Base-by-base conservation (phyloP, 2,113 vertebrate species). In the Oncorhynchus tshawytscha region DNA sequence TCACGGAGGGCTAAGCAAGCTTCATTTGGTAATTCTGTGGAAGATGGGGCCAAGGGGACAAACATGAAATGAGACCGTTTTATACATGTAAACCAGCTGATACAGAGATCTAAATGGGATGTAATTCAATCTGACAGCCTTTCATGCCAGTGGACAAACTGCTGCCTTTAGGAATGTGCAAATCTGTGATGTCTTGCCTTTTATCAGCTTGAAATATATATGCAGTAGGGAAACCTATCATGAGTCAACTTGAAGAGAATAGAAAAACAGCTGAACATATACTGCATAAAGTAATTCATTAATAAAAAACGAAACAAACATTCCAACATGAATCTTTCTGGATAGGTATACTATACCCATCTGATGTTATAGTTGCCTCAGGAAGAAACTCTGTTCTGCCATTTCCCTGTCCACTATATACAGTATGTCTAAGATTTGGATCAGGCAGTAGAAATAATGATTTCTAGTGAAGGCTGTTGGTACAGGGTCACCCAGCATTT, bases 1-100 rank as follows among this genome's bases (percentile, higher is more conserved):
- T 69, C 83, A 78, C 82, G 86, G 82, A 75, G 75, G 80, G 80
- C 84, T 87, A 82, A 84, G 79, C 77, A 87, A 87, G 60, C 68
- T 73, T 87, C 87, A 88, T 90, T 87, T 80, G 78, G 81, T 90
- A 90, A 92, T 87, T 88, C 84, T 81, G 24, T 80, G 80, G 84
- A 90, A 70, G 88, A 90, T 74, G 81, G 76, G 83, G 81, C 89
- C 90, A 84, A 80, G 66, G 88, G 39, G 83, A 85, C 86, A 83
- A 82, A 85, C 83, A 86, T 75, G 9, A 85, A 87, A 86, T 83
- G 86, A 81, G 79, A 70, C 84, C n/a, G 11, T 70, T 60, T 70
- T 20, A 69, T 69, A 48, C 34, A 70, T 83, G 84, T 75, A 79
- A 88, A 86, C 69, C 48, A 66, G 51, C 72, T 84, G 78, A 86